A percentile compares a stretch with the other conserved stretches of the same genome.
phyloP scores from a whole-genome alignment of 2,888 invertebrate genomes.

The Coelogynopora nodosa region DNA sequence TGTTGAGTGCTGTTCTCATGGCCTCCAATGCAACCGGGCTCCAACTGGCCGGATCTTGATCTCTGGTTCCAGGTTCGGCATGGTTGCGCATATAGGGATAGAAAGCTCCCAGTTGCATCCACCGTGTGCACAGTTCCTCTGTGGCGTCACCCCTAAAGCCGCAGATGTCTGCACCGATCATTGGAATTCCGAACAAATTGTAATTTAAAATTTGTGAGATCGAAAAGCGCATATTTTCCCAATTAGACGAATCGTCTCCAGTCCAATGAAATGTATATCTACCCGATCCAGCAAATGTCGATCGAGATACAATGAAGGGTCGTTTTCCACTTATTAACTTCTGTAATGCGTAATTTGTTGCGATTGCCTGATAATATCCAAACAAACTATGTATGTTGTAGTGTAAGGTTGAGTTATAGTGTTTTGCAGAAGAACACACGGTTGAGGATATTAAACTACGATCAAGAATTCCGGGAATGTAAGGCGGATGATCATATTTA shows the following conservation, averaged over 20 bases:
- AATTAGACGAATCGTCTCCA: constrained; percentile 57
- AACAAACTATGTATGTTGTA: constrained; percentile 57
- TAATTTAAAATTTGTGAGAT: constrained; percentile 48
- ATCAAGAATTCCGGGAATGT: constrained; percentile 52
- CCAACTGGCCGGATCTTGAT: constrained; percentile 78
- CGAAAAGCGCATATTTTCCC: constrained; percentile 68
- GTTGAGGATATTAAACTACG: constrained; percentile 51
- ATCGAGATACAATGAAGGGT: constrained; percentile 70
- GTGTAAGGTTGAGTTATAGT: constrained; percentile 51
- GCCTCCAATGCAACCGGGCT: constrained; percentile 68
- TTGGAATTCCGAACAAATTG: constrained; percentile 57
- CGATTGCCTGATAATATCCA: constrained; percentile 53
- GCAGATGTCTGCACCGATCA: constrained; percentile 60
- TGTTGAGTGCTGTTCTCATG: constrained; percentile 48
- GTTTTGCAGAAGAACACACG: constrained; percentile 54
- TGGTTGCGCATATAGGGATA: constrained; percentile 62
- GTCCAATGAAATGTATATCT: constrained; percentile 57
- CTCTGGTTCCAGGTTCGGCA: constrained; percentile 55
- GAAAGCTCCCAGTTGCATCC: constrained; percentile 60
- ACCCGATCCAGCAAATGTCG: constrained; percentile 64
- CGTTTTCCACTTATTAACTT: constrained; percentile 51
- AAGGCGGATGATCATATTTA: constrained; percentile 55
- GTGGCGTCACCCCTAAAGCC: constrained; percentile 56
- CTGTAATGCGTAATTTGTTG: constrained; percentile 49
- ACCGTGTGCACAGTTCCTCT: constrained; percentile 58